Conservation (phyloP, 2,113 vertebrate genomes). For the Sterna hirundo region DNA sequence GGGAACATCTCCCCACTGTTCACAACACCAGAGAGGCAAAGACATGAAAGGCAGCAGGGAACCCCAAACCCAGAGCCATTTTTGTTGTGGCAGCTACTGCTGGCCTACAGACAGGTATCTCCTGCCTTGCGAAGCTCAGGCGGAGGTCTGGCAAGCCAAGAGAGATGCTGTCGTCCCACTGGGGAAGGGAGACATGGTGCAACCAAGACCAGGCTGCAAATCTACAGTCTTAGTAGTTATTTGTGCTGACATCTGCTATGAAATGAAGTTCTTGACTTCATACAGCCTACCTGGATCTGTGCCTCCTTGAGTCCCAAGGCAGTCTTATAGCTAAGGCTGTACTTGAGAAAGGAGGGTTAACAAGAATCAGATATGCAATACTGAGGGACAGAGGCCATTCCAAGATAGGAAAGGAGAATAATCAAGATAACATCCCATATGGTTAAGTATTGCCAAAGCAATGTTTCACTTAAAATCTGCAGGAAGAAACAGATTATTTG, state of each 20-base stretch:
- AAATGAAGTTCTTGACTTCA: neutral
- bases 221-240: neutral
- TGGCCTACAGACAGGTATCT: neutral
- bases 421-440: neutral
- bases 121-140: neutral
- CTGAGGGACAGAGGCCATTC: neutral
- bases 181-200: neutral
- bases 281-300: neutral
- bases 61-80: neutral
- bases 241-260: neutral
- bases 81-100: neutral
- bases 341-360: neutral
- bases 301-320: neutral
- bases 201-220: neutral
- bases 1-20: accelerated
- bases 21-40: neutral
- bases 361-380: neutral
- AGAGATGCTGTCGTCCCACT: too few species aligned
- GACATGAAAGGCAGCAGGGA: neutral
- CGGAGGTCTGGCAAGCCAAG: neutral
- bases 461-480: neutral
- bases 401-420: neutral
- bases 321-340: neutral
- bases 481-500: neutral
- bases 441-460: neutral